phyloP scores from a whole-genome alignment of 2,888 invertebrate species.

The Lycocerus yunnanus region DNA sequence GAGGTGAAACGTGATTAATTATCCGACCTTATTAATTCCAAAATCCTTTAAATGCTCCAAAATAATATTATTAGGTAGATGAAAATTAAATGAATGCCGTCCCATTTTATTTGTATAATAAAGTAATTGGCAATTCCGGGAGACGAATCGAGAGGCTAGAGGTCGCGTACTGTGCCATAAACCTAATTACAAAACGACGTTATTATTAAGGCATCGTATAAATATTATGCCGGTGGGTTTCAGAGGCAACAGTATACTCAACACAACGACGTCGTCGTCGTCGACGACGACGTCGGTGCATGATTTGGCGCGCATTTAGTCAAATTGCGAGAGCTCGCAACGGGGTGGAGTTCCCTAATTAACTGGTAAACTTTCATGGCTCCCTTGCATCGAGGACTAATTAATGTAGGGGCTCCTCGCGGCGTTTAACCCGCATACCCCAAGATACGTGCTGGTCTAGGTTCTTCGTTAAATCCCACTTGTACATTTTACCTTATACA shows the following conservation, averaged over 20 bases:
- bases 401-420: slow-evolving; percentile 49
- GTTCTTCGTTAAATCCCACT: slow-evolving; percentile 28
- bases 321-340: slow-evolving; percentile 49
- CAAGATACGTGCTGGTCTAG: slow-evolving; percentile 32
- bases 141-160: slow-evolving; percentile 29
- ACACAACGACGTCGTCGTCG: slow-evolving; percentile 9
- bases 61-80: slow-evolving; percentile 42
- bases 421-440: slow-evolving; percentile 38
- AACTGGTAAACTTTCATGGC: slow-evolving; percentile 59
- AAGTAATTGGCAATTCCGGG: slow-evolving; percentile 36
- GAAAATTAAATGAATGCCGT: slow-evolving; percentile 37
- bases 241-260: slow-evolving; percentile 14
- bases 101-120: slow-evolving; percentile 35
- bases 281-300: slow-evolving; percentile 29
- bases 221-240: slow-evolving; percentile 30
- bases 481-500: slow-evolving; percentile 13
- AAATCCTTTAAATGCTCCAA: slow-evolving; percentile 43
- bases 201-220: slow-evolving; percentile 27
- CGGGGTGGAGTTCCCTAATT: slow-evolving; percentile 55
- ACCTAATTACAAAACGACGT: slow-evolving; percentile 35
- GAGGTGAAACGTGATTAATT: slow-evolving; percentile 55
- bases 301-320: slow-evolving; percentile 44
- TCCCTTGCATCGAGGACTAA: slow-evolving; percentile 56
- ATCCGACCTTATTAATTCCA: slow-evolving; percentile 47
- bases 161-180: slow-evolving; percentile 34